Evolutionary conservation across 2,888 invertebrate species (phyloP).

Genomic region (Alviniconcha strummeri): DNA sequence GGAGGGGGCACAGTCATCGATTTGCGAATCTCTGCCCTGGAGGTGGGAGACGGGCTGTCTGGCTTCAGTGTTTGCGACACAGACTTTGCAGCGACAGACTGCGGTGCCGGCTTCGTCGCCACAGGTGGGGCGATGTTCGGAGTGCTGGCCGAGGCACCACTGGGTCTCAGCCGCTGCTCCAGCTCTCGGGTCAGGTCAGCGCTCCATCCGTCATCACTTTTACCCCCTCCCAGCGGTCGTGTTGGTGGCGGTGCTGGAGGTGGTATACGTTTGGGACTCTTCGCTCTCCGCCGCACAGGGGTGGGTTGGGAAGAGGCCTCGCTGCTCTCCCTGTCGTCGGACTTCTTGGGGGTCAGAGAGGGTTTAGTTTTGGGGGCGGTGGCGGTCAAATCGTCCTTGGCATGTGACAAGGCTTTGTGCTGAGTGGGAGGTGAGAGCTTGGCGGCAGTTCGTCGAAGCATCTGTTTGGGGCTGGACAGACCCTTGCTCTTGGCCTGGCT

Average conservation of each 20-base stretch:
- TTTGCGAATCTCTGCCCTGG: slow-evolving; percentile 28
- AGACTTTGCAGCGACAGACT: not conserved
- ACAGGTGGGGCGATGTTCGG: not conserved
- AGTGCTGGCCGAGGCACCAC: not conserved
- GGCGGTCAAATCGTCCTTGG: not conserved
- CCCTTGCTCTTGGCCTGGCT: slow-evolving; percentile 37
- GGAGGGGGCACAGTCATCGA: slow-evolving; percentile 43
- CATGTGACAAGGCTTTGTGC: slow-evolving; percentile 16
- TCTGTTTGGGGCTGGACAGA: slow-evolving; percentile 45
- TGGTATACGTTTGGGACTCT: slow-evolving; percentile 60
- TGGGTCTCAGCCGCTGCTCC: slow-evolving; percentile 52
- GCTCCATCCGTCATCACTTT: slow-evolving; percentile 42
- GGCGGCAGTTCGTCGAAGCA: slow-evolving; percentile 35
- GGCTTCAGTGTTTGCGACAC: not conserved
- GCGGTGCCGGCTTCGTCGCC: not conserved
- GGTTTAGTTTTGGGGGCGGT: slow-evolving; percentile 37
- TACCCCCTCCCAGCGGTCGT: slow-evolving; percentile 44
- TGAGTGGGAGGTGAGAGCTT: slow-evolving; percentile 40
- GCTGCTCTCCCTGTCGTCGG: not conserved
- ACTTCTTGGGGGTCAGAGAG: slow-evolving; percentile 19
- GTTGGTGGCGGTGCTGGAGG: slow-evolving; percentile 52
- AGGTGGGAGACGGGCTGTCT: not conserved
- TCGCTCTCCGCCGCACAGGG: slow-evolving; percentile 55
- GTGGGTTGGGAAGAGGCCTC: slow-evolving; percentile 40
- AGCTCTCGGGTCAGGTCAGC: slow-evolving; percentile 59